Percentiles rank a stretch among this genome's conserved stretches.
phyloP scores from a whole-genome alignment of 2,888 invertebrate species.

The Callimorpha dominula region DNA sequence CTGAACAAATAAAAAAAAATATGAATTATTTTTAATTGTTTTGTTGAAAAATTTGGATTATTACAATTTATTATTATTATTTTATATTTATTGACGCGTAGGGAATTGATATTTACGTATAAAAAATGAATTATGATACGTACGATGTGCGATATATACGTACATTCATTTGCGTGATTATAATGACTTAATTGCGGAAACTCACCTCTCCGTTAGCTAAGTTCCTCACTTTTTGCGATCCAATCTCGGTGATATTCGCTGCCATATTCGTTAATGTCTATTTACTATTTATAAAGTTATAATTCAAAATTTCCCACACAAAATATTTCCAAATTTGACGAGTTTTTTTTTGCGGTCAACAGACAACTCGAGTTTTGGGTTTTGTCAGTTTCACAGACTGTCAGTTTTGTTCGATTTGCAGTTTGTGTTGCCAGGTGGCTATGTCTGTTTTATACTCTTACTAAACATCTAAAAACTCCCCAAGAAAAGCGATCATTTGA shows the following conservation, averaged over 20 bases:
- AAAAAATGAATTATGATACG: too few species aligned
- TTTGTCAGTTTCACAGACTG: not conserved
- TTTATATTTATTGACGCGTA: too few species aligned
- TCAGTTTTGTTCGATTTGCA: not conserved
- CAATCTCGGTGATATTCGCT: constrained; percentile 69
- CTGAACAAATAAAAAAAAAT: too few species aligned
- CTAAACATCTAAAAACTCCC: too few species aligned
- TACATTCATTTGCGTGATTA: not conserved
- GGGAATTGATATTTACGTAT: too few species aligned
- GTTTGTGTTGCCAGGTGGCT: not conserved
- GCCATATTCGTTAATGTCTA: constrained; percentile 53
- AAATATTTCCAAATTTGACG: constrained; percentile 6
- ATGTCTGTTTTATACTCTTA: not conserved
- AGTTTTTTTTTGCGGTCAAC: constrained; percentile 2
- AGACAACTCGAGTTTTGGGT: not conserved
- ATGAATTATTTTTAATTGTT: too few species aligned
- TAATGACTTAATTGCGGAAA: not conserved
- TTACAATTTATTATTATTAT: too few species aligned
- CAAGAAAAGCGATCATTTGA: too few species aligned
- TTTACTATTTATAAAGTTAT: not conserved
- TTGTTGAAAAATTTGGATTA: too few species aligned
- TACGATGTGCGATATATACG: too few species aligned
- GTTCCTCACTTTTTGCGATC: constrained; percentile 75
- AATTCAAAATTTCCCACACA: constrained; percentile 16
- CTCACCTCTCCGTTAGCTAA: constrained; percentile 75